Evolutionary conservation across 2,113 vertebrate genomes (phyloP), one percentile per base, ranked within the genome.

Genomic region (Microtus pennsylvanicus): DNA sequence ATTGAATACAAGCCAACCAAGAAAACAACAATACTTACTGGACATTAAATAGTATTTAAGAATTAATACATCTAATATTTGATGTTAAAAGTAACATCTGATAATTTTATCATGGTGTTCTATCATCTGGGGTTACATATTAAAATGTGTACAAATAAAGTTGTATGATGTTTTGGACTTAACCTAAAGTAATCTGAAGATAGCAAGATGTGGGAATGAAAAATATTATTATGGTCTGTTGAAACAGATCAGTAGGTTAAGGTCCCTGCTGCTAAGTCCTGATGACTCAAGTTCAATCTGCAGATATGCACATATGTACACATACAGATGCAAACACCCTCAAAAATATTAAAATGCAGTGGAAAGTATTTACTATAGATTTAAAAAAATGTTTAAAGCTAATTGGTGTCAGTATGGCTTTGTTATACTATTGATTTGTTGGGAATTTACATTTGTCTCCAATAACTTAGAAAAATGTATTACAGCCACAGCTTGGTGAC

Each of bases 121-220:
- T 52, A 13, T 74, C 11, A 61, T 24, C 89, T 82, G 69, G 4
- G 92, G 9, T 19, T 93, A 63, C 19, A 91, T 7, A 14, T 12
- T 81, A 38, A 87, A 42, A 86, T 87, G 8, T 33, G 35, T 87
- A 74, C 47, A 90, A 50, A 75, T 30, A 38, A 92, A 91, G 63
- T 61, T 30, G 28, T 9, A 33, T 55, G 28, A 83, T 87, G 55
- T 28, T 16, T 90, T 6, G 1, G 30, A 69, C 12, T 87, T 65
- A 2, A 2, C 77, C 63, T 78, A 70, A 63, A 92, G 76, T 5
- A 45, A 82, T 38, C 80, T 58, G 3, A 19, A 7, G 1, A 74
- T 1, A 65, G 17, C 1, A 10, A n/a, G 63, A 2, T 45, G 7
- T 35, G 12, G 7, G 13, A 2, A 1, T 33, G 0, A 16, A 82